Conservation (phyloP, 2,888 invertebrate species). For the Toxonevra muliebris region DNA sequence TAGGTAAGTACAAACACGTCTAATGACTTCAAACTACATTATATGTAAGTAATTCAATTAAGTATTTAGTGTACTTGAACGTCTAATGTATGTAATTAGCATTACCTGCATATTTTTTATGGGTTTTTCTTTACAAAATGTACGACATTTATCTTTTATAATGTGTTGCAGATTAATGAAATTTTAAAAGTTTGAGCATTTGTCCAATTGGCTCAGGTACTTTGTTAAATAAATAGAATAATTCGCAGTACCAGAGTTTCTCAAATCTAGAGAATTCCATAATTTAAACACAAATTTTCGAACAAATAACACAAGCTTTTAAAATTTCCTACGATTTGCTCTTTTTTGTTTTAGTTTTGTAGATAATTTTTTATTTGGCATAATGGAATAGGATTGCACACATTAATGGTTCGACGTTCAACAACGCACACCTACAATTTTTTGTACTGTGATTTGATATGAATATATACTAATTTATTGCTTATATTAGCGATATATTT, state of each 20-base stretch:
- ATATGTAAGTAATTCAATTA: neutral
- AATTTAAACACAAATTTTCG: too few species aligned
- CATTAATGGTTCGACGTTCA: conserved; percentile 66
- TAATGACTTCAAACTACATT: neutral
- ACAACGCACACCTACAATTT: conserved; percentile 29
- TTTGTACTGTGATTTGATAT: conserved; percentile 3
- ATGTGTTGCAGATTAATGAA: neutral
- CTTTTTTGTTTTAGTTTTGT: neutral
- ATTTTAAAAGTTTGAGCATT: neutral
- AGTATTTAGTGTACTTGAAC: too few species aligned
- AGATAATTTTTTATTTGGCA: neutral
- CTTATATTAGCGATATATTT: neutral
- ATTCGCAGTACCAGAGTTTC: too few species aligned
- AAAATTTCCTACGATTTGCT: neutral
- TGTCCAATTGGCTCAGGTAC: too few species aligned
- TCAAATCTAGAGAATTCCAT: too few species aligned
- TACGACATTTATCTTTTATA: neutral
- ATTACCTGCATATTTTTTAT: neutral
- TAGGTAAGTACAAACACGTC: neutral
- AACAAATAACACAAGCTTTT: neutral
- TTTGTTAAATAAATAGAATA: too few species aligned
- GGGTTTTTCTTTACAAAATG: neutral
- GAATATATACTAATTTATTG: neutral
- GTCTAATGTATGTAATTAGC: too few species aligned
- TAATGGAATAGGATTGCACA: conserved; percentile 55